Conservation (phyloP, 2,113 vertebrate species). For the Conger conger region DNA sequence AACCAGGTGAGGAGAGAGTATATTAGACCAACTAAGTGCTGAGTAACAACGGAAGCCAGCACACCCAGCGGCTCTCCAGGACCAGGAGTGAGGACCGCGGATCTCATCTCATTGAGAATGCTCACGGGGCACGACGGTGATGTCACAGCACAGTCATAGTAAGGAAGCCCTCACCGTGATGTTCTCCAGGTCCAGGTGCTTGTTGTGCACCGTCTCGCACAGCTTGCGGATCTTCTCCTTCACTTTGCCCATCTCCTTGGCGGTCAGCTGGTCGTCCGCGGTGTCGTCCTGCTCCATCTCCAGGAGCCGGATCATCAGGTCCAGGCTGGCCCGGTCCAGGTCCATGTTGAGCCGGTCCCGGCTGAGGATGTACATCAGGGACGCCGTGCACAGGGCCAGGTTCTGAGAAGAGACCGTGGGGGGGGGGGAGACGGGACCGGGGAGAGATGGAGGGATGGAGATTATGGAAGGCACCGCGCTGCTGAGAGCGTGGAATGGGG, state of each 20-base stretch:
- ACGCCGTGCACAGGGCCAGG: constrained; percentile 93
- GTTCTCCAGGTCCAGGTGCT: constrained; percentile 96
- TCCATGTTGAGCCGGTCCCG: constrained; percentile 95
- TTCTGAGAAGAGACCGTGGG: constrained; percentile 70
- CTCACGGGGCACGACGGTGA: background rate
- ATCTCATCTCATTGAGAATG: background rate
- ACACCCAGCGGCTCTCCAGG: too few relatives aligned
- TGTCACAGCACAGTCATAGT: background rate
- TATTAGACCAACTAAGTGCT: too few relatives aligned
- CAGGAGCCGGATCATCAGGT: constrained; percentile 96
- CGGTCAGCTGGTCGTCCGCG: constrained; percentile 79
- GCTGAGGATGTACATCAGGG: constrained; percentile 97
- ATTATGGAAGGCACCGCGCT: background rate
- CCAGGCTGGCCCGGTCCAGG: constrained; percentile 85
- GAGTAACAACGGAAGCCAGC: too few relatives aligned
- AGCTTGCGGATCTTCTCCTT: constrained; percentile 97
- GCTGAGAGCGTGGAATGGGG: background rate
- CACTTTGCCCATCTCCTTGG: constrained; percentile 94
- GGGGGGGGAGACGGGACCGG: background rate
- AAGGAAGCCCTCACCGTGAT: constrained; percentile 80
- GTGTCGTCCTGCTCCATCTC: constrained; percentile 86
- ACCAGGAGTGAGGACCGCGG: too few relatives aligned
- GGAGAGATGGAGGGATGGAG: background rate
- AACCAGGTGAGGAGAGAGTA: too few relatives aligned
- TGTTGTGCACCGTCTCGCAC: constrained; percentile 97